phyloP scores from a whole-genome alignment of 1,140 invertebrate species.

The Drosophila punjabiensis region DNA sequence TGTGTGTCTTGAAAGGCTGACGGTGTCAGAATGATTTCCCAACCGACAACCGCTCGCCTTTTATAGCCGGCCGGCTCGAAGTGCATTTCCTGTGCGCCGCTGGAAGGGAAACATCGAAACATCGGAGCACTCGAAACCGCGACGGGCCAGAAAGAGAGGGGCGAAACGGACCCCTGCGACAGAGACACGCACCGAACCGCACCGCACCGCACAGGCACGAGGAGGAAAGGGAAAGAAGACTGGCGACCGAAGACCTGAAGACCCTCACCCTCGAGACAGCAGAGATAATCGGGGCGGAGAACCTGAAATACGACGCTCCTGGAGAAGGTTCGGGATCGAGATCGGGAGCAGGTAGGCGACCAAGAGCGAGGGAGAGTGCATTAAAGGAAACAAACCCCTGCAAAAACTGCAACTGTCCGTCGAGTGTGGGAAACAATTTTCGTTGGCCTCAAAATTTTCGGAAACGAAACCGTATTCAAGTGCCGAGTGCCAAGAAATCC shows the following conservation, averaged over 20 bases:
- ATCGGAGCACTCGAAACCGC: conserved; percentile 11
- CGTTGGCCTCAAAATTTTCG: conserved; percentile 75
- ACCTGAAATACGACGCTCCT: conserved; percentile 74
- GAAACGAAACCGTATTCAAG: conserved; percentile 83
- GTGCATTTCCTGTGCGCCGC: conserved; percentile 78
- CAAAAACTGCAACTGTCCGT: conserved; percentile 76
- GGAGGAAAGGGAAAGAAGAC: conserved; percentile 21
- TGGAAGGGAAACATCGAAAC: conserved; percentile 30
- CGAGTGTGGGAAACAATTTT: conserved; percentile 85
- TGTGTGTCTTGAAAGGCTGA: conserved; percentile 74
- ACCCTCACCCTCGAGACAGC: conserved; percentile 63
- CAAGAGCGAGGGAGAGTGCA: conserved; percentile 50
- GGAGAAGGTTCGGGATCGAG: conserved; percentile 15
- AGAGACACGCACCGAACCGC: conserved; percentile 55
- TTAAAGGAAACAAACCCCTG: conserved; percentile 74
- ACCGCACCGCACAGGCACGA: background rate
- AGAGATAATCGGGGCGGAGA: conserved; percentile 53
- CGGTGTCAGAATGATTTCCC: conserved; percentile 83
- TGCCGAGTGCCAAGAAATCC: conserved; percentile 45
- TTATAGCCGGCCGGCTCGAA: conserved; percentile 73
- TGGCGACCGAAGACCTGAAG: conserved; percentile 17
- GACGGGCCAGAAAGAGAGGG: conserved; percentile 39
- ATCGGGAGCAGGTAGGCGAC: conserved; percentile 63
- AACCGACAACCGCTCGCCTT: conserved; percentile 66
- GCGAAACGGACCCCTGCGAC: conserved; percentile 55